Evolutionary conservation across 2,113 vertebrate genomes (phyloP), one percentile per base, ranked within the genome.

Genomic region (Hemiprocne comata): DNA sequence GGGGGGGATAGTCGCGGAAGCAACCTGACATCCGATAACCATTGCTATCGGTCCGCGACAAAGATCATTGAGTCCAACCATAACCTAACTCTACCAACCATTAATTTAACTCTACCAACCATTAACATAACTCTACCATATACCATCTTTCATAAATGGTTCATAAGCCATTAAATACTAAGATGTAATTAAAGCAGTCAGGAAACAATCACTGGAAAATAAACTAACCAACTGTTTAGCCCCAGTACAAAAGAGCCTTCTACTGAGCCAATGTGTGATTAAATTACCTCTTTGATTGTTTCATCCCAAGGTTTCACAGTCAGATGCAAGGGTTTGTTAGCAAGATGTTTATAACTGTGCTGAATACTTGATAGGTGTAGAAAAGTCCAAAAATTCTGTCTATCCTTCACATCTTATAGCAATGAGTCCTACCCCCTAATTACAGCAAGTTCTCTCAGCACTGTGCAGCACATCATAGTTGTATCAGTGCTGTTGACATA

Each of bases 391-490:
- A 42, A 51, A 21, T 72, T 78, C 26, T 42, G 6, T 11, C 2
- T 33, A n/a, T 19, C 24, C 53, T 90, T 75, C 54, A 28, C 2
- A 11, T 17, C 10, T 25, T 73, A 33, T 0, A 0, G 44, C n/a
- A 83, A 33, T 53, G 17, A 65, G 58, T 53, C n/a, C 15, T 85
- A 18, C 5, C 8, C 4, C 7, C 3, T 70, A 57, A 57, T 44
- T 65, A 24, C 7, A 75, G 16, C 6, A 2, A 8, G 6, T 64
- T 75, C 19, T 75, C 15, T 36, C 6, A 79, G n/a, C 42, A 62
- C 10, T 48, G 17, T 64, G 38, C 19, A 40, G 13, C 17, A 26
- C 19, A 57, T 13, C 24, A 6, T 19, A 5, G 3, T 34, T 34
- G 1, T 31, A 40, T 55, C n/a, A 28, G 11, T 48, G 66, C 18